These are phyloP conservation scores for Pristis pectinata DNA, from an alignment of 2,797 vertebrate species.

Conservation along the genomic window DNA sequence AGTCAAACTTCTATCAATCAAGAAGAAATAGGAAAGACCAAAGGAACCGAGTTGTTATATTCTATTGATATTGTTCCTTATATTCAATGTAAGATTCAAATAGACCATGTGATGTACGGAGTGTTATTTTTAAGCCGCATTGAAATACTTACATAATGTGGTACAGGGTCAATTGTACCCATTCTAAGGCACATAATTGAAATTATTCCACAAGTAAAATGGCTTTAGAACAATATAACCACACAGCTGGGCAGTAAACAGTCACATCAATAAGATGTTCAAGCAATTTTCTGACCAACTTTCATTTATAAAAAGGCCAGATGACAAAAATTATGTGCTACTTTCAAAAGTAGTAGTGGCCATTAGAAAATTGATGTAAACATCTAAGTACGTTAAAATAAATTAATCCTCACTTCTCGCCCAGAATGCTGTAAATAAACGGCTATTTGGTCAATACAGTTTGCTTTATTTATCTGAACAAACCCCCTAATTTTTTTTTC, in stretches of 20 bases:
- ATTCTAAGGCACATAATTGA: constrained; percentile 32
- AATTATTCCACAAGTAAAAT: constrained; percentile 27
- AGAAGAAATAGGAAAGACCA: constrained; percentile 9
- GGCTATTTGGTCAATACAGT: constrained; percentile 7
- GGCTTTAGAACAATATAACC: constrained; percentile 7
- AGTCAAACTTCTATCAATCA: constrained; percentile 39
- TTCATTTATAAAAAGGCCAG: neutral
- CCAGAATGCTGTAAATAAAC: neutral
- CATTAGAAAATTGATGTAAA: constrained; percentile 12
- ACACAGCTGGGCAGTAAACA: constrained; percentile 19
- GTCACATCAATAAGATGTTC: neutral
- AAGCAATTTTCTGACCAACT: constrained; percentile 27
- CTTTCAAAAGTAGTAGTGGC: neutral
- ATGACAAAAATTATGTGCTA: neutral
- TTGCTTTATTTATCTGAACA: constrained; percentile 33
- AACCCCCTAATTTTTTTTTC: neutral
- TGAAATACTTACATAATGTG: constrained; percentile 20
- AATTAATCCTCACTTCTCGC: neutral
- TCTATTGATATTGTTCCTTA: constrained; percentile 32
- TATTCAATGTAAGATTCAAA: constrained; percentile 35
- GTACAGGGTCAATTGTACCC: constrained; percentile 11
- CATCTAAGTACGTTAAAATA: neutral
- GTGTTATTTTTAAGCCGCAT: constrained; percentile 26
- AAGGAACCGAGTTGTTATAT: constrained; percentile 27
- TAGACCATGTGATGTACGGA: constrained; percentile 15